These are phyloP conservation scores for Spizaetus ornatus DNA, from an alignment of 2,113 vertebrate species.

Conservation along the genomic window DNA sequence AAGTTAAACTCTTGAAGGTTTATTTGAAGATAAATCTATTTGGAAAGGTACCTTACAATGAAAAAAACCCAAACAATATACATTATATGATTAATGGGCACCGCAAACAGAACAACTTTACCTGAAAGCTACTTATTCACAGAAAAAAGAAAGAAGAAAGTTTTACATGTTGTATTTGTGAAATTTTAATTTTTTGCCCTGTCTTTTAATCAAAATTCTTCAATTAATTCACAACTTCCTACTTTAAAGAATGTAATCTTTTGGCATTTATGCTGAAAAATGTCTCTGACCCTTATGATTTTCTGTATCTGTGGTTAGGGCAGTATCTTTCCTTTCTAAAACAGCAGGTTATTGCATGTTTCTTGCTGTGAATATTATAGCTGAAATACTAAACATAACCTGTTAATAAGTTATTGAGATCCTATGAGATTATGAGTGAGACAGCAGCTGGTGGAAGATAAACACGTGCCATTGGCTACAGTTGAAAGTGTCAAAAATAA, in stretches of 20 bases:
- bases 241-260: not conserved
- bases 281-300: not conserved
- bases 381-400: not conserved
- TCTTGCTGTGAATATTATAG: not conserved
- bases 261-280: not conserved
- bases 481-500: not conserved
- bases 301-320: not conserved
- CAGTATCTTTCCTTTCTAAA: not conserved
- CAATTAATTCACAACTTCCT: not conserved
- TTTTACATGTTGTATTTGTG: not conserved
- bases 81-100: not conserved
- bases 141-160: not conserved
- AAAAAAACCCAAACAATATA: not conserved
- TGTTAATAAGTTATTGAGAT: not conserved
- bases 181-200: not conserved
- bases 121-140: not conserved
- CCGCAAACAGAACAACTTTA: not conserved
- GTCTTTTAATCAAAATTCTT: not conserved
- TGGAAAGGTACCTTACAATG: not conserved
- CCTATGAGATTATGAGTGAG: not conserved
- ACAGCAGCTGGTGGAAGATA: not conserved
- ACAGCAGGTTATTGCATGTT: not conserved
- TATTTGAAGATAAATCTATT: not conserved
- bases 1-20: not conserved
- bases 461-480: not conserved